A percentile compares a stretch with the other conserved stretches of the same genome.
phyloP scores from a whole-genome alignment of 2,797 vertebrate species.

The Coregonus suidteri region DNA sequence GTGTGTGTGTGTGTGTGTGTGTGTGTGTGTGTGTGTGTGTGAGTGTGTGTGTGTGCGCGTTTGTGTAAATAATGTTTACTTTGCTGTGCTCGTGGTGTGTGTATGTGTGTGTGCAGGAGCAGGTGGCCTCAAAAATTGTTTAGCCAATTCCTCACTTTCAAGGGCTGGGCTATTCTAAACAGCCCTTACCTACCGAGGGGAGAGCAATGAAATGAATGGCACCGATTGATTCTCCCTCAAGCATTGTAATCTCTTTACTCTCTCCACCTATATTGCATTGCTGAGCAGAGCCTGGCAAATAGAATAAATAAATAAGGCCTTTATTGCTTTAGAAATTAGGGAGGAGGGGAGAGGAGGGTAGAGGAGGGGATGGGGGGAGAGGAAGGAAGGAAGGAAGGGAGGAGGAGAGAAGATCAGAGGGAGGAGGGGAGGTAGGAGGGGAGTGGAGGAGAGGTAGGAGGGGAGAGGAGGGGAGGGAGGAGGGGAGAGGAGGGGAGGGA shows the following conservation, averaged over 20 bases:
- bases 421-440: not conserved
- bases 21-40: not conserved
- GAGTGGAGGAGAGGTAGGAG: not conserved
- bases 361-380: not conserved
- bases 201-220: slow-evolving; percentile 62
- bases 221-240: slow-evolving; percentile 71
- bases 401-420: slow-evolving; percentile 12
- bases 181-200: slow-evolving; percentile 41
- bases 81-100: too few relatives aligned
- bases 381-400: not conserved
- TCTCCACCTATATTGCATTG: slow-evolving; percentile 63
- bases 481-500: too few relatives aligned
- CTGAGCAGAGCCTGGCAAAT: slow-evolving; percentile 54
- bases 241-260: slow-evolving; percentile 73
- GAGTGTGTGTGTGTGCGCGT: not conserved
- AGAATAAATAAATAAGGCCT: slow-evolving; percentile 71
- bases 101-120: slow-evolving; percentile 26
- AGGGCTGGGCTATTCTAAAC: slow-evolving; percentile 52
- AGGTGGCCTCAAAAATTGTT: slow-evolving; percentile 45
- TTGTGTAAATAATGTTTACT: too few relatives aligned
- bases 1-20: not conserved
- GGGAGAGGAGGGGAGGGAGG: not conserved
- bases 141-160: slow-evolving; percentile 40
- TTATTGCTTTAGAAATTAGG: slow-evolving; percentile 67
- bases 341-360: not conserved